Percentiles rank a stretch among this genome's conserved stretches.
These are phyloP conservation scores for Chesias legatella DNA, from an alignment of 2,888 invertebrate genomes.

Conservation along the genomic window DNA sequence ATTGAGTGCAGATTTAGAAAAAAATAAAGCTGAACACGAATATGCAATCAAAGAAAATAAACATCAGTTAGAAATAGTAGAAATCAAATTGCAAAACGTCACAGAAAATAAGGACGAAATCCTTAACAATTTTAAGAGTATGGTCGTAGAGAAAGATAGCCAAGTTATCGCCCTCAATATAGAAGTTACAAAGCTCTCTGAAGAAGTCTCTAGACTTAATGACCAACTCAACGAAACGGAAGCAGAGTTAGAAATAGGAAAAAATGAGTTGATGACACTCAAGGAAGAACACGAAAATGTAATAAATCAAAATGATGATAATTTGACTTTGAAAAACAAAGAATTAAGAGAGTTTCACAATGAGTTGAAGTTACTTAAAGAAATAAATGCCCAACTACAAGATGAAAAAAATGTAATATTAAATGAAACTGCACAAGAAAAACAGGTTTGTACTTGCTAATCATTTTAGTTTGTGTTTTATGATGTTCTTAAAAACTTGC, in stretches of 20 bases:
- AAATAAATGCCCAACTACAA: slow-evolving; percentile 34
- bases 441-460: slow-evolving; percentile 55
- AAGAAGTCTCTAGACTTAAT: slow-evolving; percentile 45
- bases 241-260: slow-evolving; percentile 61
- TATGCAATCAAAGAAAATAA: slow-evolving; percentile 61
- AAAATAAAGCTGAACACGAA: slow-evolving; percentile 63
- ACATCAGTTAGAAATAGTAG: slow-evolving; percentile 51
- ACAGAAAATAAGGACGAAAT: slow-evolving; percentile 53
- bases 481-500: slow-evolving; percentile 28
- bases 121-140: slow-evolving; percentile 47
- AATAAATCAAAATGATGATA: slow-evolving; percentile 42
- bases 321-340: slow-evolving; percentile 50
- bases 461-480: slow-evolving; percentile 20
- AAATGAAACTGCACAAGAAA: slow-evolving; percentile 39
- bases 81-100: slow-evolving; percentile 65
- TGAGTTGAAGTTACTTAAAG: slow-evolving; percentile 41
- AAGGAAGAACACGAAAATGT: slow-evolving; percentile 54
- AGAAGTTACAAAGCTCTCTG: slow-evolving; percentile 55
- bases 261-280: slow-evolving; percentile 51
- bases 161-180: slow-evolving; percentile 57
- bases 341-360: slow-evolving; percentile 50
- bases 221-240: slow-evolving; percentile 58
- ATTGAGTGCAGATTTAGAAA: slow-evolving; percentile 34
- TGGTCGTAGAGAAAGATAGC: slow-evolving; percentile 54
- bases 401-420: slow-evolving; percentile 40